Percentiles rank a stretch among this genome's conserved stretches.
These are phyloP conservation scores for Diadumene lineata DNA, from an alignment of 92 coral and sea anemone genomes.

Conservation along the genomic window DNA sequence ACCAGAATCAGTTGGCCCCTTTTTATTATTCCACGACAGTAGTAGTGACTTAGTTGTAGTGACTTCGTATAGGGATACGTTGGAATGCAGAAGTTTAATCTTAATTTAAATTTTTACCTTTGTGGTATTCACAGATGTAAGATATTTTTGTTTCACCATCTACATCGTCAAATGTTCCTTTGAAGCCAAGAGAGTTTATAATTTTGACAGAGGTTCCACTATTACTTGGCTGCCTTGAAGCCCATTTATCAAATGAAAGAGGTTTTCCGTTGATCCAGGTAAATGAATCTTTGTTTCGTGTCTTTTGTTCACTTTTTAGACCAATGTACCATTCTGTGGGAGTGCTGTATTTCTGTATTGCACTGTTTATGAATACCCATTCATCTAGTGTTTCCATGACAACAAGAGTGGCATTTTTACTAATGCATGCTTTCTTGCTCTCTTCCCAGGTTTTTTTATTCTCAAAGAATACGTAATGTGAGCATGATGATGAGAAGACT, in stretches of 20 bases:
- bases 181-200: not conserved
- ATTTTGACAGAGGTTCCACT: not conserved
- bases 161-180: not conserved
- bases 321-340: constrained; percentile 22
- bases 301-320: not conserved
- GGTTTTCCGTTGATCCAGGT: constrained; percentile 2
- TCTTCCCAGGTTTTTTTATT: not conserved
- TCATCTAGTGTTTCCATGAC: constrained; percentile 22
- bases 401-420: not conserved
- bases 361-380: constrained; percentile 7
- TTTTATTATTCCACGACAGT: no score
- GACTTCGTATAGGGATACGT: no score
- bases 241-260: not conserved
- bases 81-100: no score
- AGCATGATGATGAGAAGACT: not conserved
- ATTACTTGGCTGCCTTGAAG: not conserved
- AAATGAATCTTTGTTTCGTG: not conserved
- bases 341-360: constrained; percentile 2
- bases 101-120: not conserved
- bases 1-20: no score
- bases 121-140: not conserved
- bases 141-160: not conserved
- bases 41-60: no score
- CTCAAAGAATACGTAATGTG: not conserved
- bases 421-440: not conserved